Conservation (phyloP, 2,797 vertebrate species). For the Brachymystax lenok region DNA sequence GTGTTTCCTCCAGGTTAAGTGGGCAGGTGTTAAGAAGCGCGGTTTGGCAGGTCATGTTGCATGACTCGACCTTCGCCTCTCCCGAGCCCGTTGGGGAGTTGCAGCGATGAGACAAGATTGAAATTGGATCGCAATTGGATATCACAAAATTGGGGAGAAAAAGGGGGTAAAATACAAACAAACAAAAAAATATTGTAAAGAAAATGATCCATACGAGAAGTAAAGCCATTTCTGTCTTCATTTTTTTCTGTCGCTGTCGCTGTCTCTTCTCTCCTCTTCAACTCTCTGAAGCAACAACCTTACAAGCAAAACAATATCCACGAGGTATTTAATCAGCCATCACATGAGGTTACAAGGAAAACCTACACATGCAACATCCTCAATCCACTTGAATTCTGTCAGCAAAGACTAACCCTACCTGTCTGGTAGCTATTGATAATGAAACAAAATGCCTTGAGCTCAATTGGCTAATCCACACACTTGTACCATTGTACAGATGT, state of each 20-base stretch:
- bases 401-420: neutral
- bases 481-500: neutral
- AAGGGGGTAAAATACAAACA: neutral
- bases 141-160: too few relatives aligned
- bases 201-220: neutral
- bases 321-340: conserved; percentile 18
- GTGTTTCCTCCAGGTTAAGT: too few relatives aligned
- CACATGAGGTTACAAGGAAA: conserved; percentile 1
- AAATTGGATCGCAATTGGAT: too few relatives aligned
- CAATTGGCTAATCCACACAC: neutral
- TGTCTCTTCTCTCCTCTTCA: conserved; percentile 14
- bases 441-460: neutral
- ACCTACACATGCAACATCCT: neutral
- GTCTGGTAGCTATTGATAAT: neutral
- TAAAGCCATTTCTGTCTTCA: neutral
- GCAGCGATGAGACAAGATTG: too few relatives aligned
- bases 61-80: too few relatives aligned
- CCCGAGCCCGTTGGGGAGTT: too few relatives aligned
- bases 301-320: conserved; percentile 27
- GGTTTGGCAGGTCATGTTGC: too few relatives aligned
- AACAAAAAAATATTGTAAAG: neutral
- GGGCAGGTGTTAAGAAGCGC: too few relatives aligned
- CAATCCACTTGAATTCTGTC: neutral
- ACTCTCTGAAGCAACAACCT: conserved; percentile 14
- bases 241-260: neutral